Evolutionary conservation across 2,888 invertebrate genomes (phyloP), one percentile per base, ranked within the genome.

Genomic region (Cinara cedri): DNA sequence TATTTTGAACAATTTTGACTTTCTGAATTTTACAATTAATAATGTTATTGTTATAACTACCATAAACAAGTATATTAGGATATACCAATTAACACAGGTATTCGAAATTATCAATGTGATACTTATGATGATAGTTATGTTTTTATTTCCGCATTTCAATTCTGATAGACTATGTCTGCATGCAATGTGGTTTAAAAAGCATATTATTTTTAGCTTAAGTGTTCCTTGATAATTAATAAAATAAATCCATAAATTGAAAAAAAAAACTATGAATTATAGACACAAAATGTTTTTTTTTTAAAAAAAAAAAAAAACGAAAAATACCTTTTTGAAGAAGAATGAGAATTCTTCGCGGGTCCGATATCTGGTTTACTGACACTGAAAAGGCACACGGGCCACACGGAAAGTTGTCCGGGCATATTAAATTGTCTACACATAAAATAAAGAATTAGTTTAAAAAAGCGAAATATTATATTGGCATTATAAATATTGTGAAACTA

Each of bases 281-380:
- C 21, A 63, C 19, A 19, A 51, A 21, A 74, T 54, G 34, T 34
- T n/a, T n/a, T n/a, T n/a, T n/a, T n/a, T n/a, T n/a, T 34, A 34
- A 34, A 34, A 34, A 34, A 34, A 4, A 34, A n/a, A n/a, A n/a
- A n/a, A n/a, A n/a, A n/a, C 51, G 26, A 74, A 60, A 74, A 74
- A 74, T 74, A 74, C 74, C 74, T 74, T 62, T 63, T 74, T 34
- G 24, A 44, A 54, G 54, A 65, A 42, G 65, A 24, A 65, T 55
- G 63, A 75, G 51, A 75, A 75, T 55, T 75, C 65, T 75, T 65
- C 42, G 44, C 24, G 42, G 24, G 54, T 65, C 54, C 65, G 44
- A 65, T 65, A 54, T 65, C 75, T 65, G 63, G 75, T 75, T 75
- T 65, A 75, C 54, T 75, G 65, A 75, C 65, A 75, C 65, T 54